These are phyloP conservation scores for Sinotaia quadrata DNA, from an alignment of 2,888 invertebrate species.

Conservation along the genomic window DNA sequence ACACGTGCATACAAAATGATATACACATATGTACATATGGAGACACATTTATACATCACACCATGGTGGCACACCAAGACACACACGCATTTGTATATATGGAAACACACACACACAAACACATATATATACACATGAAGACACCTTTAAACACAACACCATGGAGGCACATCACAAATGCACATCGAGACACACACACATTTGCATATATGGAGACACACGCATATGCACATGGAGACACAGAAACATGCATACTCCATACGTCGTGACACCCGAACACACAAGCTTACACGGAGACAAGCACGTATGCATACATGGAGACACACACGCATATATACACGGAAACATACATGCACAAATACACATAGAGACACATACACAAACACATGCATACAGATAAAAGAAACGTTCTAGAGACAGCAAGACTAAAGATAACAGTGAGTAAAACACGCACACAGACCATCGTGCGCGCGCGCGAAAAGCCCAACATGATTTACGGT, in stretches of 20 bases:
- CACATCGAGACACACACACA: neutral
- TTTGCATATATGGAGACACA: neutral
- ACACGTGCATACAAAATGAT: neutral
- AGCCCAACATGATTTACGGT: no score
- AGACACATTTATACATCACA: neutral
- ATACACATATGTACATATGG: neutral
- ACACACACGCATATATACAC: neutral
- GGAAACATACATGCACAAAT: slow-evolving; percentile 2
- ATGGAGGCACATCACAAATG: no score
- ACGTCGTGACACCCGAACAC: neutral
- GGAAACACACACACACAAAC: neutral
- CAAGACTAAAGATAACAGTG: no score
- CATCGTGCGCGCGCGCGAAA: no score
- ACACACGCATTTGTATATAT: neutral
- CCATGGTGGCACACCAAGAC: neutral
- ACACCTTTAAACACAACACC: neutral
- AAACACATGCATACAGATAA: neutral
- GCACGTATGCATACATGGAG: neutral
- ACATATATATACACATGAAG: neutral
- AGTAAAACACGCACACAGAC: neutral
- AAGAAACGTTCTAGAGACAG: no score
- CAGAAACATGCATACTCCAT: no score
- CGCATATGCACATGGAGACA: neutral
- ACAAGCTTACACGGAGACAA: neutral
- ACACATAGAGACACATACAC: no score